These are phyloP conservation scores for Holothuria glaberrima DNA, from an alignment of 35 echinoderm and acorn worm genomes.

Conservation along the genomic window DNA sequence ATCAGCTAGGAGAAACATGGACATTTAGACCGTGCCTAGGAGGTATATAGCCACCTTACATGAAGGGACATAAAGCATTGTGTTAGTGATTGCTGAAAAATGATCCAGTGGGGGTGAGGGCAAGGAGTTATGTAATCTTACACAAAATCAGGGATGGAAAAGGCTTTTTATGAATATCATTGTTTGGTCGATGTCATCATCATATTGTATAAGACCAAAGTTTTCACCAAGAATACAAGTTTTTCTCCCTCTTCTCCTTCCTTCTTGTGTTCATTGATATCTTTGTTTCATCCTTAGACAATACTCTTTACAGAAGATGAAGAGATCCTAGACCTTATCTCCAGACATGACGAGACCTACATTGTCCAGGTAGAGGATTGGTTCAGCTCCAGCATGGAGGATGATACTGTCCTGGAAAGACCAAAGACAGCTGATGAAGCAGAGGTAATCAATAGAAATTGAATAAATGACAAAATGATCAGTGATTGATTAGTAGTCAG, in stretches of 20 bases:
- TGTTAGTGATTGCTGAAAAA: too few relatives aligned
- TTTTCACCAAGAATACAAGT: neutral
- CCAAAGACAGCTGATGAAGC: slow-evolving; percentile 87
- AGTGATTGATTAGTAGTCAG: too few relatives aligned
- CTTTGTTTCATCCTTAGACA: slow-evolving; percentile 64
- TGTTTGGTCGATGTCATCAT: neutral
- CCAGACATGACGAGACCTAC: slow-evolving; percentile 86
- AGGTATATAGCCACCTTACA: too few relatives aligned
- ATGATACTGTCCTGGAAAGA: slow-evolving; percentile 67
- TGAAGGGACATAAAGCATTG: too few relatives aligned
- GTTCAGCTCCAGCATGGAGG: slow-evolving; percentile 95
- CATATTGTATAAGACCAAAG: neutral
- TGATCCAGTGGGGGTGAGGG: too few relatives aligned
- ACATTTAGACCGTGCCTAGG: too few relatives aligned
- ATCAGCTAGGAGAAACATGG: too few relatives aligned
- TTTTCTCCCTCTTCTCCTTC: neutral
- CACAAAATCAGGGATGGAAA: neutral
- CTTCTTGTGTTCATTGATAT: neutral
- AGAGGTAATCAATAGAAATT: slow-evolving; percentile 66
- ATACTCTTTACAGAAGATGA: slow-evolving; percentile 96
- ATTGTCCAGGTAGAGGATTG: slow-evolving; percentile 78
- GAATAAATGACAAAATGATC: too few relatives aligned
- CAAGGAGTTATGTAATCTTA: neutral
- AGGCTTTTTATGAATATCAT: neutral
- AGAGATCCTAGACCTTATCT: slow-evolving; percentile 91